phyloP scores from a whole-genome alignment of 2,797 vertebrate species.

The Sternotherus odoratus region DNA sequence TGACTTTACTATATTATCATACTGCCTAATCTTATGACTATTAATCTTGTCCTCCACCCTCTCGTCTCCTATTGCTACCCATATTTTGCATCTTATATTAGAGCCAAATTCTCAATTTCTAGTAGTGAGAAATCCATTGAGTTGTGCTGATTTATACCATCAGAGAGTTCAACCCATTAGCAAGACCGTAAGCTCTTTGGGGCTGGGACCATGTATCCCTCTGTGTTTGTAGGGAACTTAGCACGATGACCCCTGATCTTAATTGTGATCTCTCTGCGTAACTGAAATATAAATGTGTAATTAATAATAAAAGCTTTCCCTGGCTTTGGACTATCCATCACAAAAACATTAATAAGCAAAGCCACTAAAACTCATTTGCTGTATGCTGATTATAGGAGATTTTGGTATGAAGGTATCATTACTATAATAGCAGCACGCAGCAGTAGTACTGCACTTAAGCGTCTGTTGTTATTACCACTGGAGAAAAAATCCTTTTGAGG shows the following conservation, averaged over 20 bases:
- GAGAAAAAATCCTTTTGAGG: slow-evolving; percentile 42
- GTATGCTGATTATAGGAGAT: slow-evolving; percentile 52
- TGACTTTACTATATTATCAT: not conserved
- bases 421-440: slow-evolving; percentile 26
- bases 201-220: not conserved
- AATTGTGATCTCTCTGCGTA: not conserved
- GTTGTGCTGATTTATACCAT: not conserved
- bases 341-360: slow-evolving; percentile 64
- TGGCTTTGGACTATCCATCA: slow-evolving; percentile 23
- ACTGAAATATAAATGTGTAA: not conserved
- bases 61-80: not conserved
- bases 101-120: slow-evolving; percentile 8
- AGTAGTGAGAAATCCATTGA: not conserved
- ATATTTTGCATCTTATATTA: not conserved
- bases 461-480: slow-evolving; percentile 45
- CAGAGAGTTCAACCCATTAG: not conserved
- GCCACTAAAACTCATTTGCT: slow-evolving; percentile 61
- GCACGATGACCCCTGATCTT: not conserved
- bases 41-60: not conserved
- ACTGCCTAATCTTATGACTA: not conserved
- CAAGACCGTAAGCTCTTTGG: not conserved
- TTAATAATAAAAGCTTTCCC: slow-evolving; percentile 48
- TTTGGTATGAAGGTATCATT: slow-evolving; percentile 55
- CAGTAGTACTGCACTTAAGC: slow-evolving; percentile 23
- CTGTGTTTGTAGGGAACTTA: not conserved